These are phyloP conservation scores for Oophaga pumilio DNA, from an alignment of 2,113 vertebrate species.

Conservation along the genomic window DNA sequence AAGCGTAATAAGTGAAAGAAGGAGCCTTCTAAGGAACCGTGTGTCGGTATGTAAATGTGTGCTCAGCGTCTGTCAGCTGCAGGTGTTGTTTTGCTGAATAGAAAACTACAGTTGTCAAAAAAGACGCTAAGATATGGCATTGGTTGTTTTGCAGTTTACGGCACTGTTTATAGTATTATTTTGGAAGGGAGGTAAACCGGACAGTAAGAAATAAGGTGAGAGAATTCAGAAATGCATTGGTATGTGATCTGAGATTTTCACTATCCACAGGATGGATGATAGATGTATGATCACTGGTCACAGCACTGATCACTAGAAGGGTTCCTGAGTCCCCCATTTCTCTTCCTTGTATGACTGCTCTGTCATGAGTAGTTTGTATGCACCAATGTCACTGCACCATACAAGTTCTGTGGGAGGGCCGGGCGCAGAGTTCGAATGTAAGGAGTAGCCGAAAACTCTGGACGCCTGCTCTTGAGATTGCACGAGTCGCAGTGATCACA, in stretches of 20 bases:
- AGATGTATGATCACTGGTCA: not conserved
- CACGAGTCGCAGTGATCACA: too few relatives aligned
- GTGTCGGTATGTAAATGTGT: conserved; percentile 51
- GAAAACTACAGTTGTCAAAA: conserved; percentile 45
- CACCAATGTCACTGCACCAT: not conserved
- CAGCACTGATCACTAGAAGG: not conserved
- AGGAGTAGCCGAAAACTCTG: too few relatives aligned
- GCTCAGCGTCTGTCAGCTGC: conserved; percentile 55
- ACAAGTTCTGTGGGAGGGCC: too few relatives aligned
- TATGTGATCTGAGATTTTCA: not conserved
- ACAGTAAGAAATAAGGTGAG: not conserved
- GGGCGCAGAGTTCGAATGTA: too few relatives aligned
- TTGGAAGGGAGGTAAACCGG: not conserved
- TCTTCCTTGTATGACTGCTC: not conserved
- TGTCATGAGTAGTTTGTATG: not conserved
- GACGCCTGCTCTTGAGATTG: too few relatives aligned
- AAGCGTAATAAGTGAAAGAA: conserved; percentile 47
- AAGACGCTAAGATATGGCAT: conserved; percentile 9
- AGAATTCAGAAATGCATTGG: not conserved
- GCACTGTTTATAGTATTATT: not conserved
- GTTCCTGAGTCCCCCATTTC: not conserved
- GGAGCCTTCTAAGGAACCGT: conserved; percentile 47
- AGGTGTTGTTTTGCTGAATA: conserved; percentile 57
- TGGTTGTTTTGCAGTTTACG: conserved; percentile 4
- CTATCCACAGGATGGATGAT: not conserved